A percentile compares a stretch with the other conserved stretches of the same genome.
Conservation (phyloP, 23 tunicate species). For the Ciona savignyi region DNA sequence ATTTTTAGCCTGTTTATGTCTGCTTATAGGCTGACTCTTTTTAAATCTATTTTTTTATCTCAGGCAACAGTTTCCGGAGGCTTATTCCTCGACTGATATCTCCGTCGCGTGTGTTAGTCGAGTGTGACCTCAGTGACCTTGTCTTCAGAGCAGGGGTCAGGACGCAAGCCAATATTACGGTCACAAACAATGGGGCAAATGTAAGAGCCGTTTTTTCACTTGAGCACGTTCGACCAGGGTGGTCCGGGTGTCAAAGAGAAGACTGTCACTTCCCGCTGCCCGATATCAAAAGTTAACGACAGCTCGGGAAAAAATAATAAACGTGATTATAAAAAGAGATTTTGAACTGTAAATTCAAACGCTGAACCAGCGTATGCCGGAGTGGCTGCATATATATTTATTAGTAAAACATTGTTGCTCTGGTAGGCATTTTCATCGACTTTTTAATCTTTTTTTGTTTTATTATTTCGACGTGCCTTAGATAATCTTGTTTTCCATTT, state of each 20-base stretch:
- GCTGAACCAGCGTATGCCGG: too few relatives aligned
- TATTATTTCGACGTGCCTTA: too few relatives aligned
- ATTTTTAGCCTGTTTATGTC: too few relatives aligned
- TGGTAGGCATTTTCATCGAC: too few relatives aligned
- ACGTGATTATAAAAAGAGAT: too few relatives aligned
- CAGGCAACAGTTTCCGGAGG: background rate
- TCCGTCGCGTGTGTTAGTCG: conserved; percentile 15
- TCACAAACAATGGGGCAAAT: conserved; percentile 30
- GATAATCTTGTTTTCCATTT: background rate
- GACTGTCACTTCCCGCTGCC: background rate
- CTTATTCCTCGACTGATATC: conserved; percentile 12
- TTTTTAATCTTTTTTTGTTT: too few relatives aligned
- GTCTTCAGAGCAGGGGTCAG: conserved; percentile 22
- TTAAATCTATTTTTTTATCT: background rate
- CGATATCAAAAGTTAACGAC: background rate
- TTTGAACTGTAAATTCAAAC: too few relatives aligned
- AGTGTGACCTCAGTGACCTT: conserved; percentile 30
- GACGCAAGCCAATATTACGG: conserved; percentile 13
- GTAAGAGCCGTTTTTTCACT: conserved; percentile 5
- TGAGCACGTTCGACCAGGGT: background rate
- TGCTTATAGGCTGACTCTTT: too few relatives aligned
- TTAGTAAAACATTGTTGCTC: too few relatives aligned
- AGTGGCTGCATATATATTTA: too few relatives aligned
- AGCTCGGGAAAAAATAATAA: too few relatives aligned
- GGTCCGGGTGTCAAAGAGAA: background rate